These are phyloP conservation scores for Syngnathus floridae DNA, from an alignment of 2,113 vertebrate genomes.

Conservation along the genomic window DNA sequence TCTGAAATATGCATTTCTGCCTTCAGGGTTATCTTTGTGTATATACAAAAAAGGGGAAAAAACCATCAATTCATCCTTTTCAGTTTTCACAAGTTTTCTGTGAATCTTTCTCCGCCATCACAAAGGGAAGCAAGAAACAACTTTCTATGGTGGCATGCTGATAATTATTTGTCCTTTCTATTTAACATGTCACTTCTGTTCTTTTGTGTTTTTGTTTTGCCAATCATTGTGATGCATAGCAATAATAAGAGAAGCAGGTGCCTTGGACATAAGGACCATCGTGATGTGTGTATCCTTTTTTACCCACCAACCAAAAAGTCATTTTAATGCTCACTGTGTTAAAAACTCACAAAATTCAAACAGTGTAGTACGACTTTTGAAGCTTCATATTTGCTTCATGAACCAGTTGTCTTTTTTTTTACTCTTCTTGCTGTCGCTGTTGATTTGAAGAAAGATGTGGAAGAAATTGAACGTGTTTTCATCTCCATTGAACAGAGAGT, in stretches of 20 bases:
- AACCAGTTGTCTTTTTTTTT: too few relatives aligned
- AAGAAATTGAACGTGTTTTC: too few relatives aligned
- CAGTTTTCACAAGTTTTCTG: conserved; percentile 50
- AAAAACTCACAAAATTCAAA: too few relatives aligned
- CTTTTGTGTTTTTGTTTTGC: conserved; percentile 4
- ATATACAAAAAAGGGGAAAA: conserved; percentile 19
- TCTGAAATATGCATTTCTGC: conserved; percentile 62
- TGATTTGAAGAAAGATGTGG: too few relatives aligned
- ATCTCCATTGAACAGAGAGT: too few relatives aligned
- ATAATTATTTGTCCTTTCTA: conserved; percentile 46
- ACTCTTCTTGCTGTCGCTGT: too few relatives aligned
- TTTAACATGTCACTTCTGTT: conserved; percentile 34
- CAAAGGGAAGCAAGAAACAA: conserved; percentile 19
- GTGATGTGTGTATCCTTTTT: conserved; percentile 67
- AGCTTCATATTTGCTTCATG: too few relatives aligned
- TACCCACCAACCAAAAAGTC: conserved; percentile 54
- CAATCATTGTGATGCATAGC: conserved; percentile 42
- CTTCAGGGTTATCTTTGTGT: conserved; percentile 61
- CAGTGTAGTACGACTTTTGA: too few relatives aligned
- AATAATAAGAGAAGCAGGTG: conserved; percentile 46
- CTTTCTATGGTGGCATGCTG: conserved; percentile 26
- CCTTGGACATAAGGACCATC: conserved; percentile 55
- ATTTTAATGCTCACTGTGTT: too few relatives aligned
- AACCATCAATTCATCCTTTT: conserved; percentile 57
- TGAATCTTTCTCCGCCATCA: conserved; percentile 37